Base-by-base conservation (phyloP, 2,797 vertebrate species). In the Adelosebastes latens region DNA sequence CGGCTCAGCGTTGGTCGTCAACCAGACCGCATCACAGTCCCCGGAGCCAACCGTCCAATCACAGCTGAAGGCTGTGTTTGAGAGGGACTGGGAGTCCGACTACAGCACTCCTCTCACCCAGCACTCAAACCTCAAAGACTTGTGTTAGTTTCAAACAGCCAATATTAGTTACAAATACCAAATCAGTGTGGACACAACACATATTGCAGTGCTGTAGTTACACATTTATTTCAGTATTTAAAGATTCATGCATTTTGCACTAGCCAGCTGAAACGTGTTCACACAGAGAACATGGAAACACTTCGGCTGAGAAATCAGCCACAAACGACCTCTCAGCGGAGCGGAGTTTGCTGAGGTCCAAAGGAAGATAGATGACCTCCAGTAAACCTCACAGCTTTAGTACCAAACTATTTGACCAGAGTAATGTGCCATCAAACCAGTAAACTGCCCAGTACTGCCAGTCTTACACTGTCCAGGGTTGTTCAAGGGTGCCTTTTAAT, bases 51-150 rank as follows among this genome's bases (percentile, higher is more conserved):
- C 95, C 1, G 64, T 98, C 80, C 96, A 95, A 58, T 91, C 94
- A 3, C 97, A 97, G 92, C 94, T 99, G 20, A 89, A 85, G 77
- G 94, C 63, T 0, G 94, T 97, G 59, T 99, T 99, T 20, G 90
- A 97, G 82, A 94, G 97, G 79, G 98, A 99, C 90, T 99, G 98
- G 98, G 31, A 84, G 83, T 99, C 98, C 0, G 20, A 16, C 1
- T 97, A 98, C 94, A 98, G 97, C 94, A 86, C 82, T 0, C 93
- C 94, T 8, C 82, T 99, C 2, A 80, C 81, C 1, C 86, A 53
- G 25, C 73, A 88, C 87, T 75, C 89, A 0, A 71, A 91, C 27
- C 29, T 88, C 68, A 95, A 93, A 6, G n/a, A 85, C 49, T 10
- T 95, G 68, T 96, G 90, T 70, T 87, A 82, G 68, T 12, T 68